Conservation (phyloP, 2,113 vertebrate genomes). For the Sitta europaea region DNA sequence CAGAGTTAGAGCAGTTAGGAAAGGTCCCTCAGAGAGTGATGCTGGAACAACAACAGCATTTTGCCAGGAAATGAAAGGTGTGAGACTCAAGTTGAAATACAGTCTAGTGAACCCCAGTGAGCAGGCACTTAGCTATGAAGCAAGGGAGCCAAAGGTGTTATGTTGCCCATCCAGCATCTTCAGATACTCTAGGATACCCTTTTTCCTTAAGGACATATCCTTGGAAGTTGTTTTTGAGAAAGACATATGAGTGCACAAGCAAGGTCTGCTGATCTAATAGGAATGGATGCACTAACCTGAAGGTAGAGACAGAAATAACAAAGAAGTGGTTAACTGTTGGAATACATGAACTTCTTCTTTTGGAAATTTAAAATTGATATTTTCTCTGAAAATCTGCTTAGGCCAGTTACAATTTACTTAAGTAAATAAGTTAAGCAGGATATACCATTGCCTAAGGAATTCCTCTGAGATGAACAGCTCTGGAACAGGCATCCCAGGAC, state of each 20-base stretch:
- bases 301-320: background rate
- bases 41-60: background rate
- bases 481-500: background rate
- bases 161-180: background rate
- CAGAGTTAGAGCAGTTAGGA: background rate
- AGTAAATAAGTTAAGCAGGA: background rate
- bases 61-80: background rate
- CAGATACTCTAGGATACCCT: fast-evolving
- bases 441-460: fast-evolving
- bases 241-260: background rate
- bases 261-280: background rate
- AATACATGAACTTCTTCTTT: background rate
- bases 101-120: background rate
- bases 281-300: background rate
- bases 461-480: background rate
- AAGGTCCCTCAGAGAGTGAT: background rate
- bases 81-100: background rate
- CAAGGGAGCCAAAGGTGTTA: background rate
- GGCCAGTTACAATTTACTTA: background rate
- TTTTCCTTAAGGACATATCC: background rate
- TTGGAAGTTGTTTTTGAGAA: background rate
- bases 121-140: background rate
- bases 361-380: background rate
- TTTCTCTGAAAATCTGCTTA: background rate
- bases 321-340: background rate